Conservation (phyloP, 2,797 vertebrate genomes). For the Rhincodon typus region DNA sequence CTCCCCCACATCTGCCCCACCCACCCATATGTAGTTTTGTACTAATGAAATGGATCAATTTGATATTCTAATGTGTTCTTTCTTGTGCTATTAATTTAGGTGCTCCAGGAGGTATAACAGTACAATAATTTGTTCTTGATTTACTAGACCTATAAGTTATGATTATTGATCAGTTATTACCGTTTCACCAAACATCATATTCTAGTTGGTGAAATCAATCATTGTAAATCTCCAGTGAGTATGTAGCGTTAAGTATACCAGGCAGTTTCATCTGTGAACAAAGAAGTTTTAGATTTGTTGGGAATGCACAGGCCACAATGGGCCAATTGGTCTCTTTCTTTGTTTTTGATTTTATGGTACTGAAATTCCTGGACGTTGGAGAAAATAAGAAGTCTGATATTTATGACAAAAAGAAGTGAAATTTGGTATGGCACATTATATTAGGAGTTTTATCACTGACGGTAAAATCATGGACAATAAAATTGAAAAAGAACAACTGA, state of each 20-base stretch:
- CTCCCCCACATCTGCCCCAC: too few species aligned
- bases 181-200: neutral
- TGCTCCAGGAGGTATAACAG: conserved; percentile 42
- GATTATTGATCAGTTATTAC: neutral
- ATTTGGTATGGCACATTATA: neutral
- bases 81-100: neutral
- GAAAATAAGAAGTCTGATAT: neutral
- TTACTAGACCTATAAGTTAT: neutral
- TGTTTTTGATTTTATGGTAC: neutral
- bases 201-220: neutral
- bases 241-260: neutral
- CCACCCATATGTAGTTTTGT: neutral
- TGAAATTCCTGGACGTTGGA: neutral
- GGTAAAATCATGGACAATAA: neutral
- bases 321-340: neutral
- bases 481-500: neutral
- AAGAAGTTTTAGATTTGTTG: neutral
- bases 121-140: conserved; percentile 36
- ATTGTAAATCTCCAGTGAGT: neutral
- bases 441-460: neutral
- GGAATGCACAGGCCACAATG: neutral
- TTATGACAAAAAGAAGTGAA: neutral
- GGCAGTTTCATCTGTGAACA: neutral
- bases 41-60: neutral
- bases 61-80: neutral